These are phyloP conservation scores for Aphaenogaster rudis DNA, from an alignment of 1,140 invertebrate genomes.

Conservation along the genomic window DNA sequence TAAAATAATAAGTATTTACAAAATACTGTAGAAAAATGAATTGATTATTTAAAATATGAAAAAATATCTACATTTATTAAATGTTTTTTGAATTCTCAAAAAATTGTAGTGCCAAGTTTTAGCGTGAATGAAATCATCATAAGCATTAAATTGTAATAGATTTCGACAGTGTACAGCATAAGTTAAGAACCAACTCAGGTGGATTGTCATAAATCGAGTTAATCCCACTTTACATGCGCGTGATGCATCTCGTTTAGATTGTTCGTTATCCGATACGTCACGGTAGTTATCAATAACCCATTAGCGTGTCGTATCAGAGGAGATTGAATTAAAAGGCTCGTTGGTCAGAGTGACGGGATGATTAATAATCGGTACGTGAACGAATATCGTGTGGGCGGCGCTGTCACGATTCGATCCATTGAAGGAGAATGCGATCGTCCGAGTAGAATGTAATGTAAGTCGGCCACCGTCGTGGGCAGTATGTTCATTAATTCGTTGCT, in stretches of 20 bases:
- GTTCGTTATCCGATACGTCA: constrained; percentile 12
- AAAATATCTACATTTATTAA: background rate
- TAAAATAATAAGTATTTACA: background rate
- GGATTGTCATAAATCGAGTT: constrained; percentile 28
- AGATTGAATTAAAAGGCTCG: constrained; percentile 70
- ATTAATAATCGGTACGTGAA: constrained; percentile 67
- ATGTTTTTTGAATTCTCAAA: background rate
- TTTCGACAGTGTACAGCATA: constrained; percentile 5
- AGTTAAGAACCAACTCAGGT: constrained; percentile 12
- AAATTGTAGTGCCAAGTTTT: background rate
- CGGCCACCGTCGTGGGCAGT: constrained; percentile 43
- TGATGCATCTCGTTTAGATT: constrained; percentile 44
- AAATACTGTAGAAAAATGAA: background rate
- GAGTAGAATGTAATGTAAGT: background rate
- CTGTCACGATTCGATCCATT: constrained; percentile 50
- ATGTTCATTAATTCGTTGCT: constrained; percentile 46
- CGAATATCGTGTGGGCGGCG: constrained; percentile 53
- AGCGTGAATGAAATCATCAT: background rate
- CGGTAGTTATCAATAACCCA: constrained; percentile 55
- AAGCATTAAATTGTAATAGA: background rate
- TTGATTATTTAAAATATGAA: background rate
- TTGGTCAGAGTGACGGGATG: constrained; percentile 64
- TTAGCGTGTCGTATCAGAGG: constrained; percentile 59
- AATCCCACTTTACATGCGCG: background rate
- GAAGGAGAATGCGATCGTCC: constrained; percentile 20